Base-by-base conservation (phyloP, 2,797 vertebrate genomes). In the Ispidina picta region DNA sequence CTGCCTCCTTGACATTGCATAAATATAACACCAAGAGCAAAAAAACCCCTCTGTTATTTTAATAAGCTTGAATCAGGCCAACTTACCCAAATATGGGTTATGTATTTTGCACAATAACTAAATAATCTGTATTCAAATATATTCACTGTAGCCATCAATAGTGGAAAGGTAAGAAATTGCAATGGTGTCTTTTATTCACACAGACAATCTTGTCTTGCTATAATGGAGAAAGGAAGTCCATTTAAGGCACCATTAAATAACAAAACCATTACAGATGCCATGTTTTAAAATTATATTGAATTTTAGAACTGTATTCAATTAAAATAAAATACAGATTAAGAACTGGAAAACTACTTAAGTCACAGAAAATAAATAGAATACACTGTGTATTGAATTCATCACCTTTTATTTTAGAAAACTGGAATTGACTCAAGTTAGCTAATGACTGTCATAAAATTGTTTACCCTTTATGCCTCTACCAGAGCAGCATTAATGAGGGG, bases 401-500 rank as follows among this genome's bases (percentile, higher is more conserved):
- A 96, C 59, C 71, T 51, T 90, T 68, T 88, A 70, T 92, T 83
- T 81, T 82, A 60, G 80, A 95, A 92, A 95, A 89, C 49, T 70
- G 70, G 60, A 93, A 75, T 29, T 56, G 44, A 86, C 73, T 94
- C 88, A 94, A 88, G 85, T 93, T 68, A 89, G 76, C 68, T 97
- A 94, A 95, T 82, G 86, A 91, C 51, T 87, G 73, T 28, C 91
- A 95, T 72, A 86, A 92, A 95, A 89, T 6, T 59, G 12, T 86
- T 72, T 90, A 83, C n/a, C 56, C 63, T 54, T 43, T 90, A 89
- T 92, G 89, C 55, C 83, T 94, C 59, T 68, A 66, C 64, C 75
- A 35, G 86, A 95, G 94, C 76, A 93, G 46, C 63, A 95, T 90
- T 93, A 97, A 83, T 62, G 51, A 91, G 68, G 26, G 16, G 66